Percentiles rank a stretch among this genome's conserved stretches.
phyloP scores from a whole-genome alignment of 2,888 invertebrate species.

The Phlogophora meticulosa region DNA sequence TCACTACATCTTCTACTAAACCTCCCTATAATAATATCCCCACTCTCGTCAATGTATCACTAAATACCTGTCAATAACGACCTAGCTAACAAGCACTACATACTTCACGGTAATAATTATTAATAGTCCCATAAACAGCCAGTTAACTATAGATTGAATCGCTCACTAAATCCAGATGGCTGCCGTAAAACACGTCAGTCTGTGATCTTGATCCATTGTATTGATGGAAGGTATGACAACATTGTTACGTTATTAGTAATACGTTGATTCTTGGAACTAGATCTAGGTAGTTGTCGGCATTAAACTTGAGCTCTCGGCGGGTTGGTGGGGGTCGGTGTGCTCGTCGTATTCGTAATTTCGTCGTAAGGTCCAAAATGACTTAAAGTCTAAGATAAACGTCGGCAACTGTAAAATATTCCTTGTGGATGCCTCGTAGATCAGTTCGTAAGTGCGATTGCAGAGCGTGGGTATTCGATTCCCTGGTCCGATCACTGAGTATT shows the following conservation, averaged over 20 bases:
- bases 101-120: conserved; percentile 56
- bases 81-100: conserved; percentile 31
- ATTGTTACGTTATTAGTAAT: conserved; percentile 22
- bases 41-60: background rate
- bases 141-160: conserved; percentile 70
- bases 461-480: too few relatives aligned
- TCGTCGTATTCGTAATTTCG: too few relatives aligned
- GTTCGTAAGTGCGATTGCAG: too few relatives aligned
- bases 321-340: too few relatives aligned
- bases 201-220: conserved; percentile 66
- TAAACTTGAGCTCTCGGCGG: too few relatives aligned
- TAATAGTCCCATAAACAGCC: conserved; percentile 68
- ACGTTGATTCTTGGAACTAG: conserved; percentile 3
- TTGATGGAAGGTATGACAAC: conserved; percentile 40
- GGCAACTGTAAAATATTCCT: too few relatives aligned
- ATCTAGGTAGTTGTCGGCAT: background rate
- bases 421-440: too few relatives aligned
- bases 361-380: too few relatives aligned
- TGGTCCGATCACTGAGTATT: too few relatives aligned
- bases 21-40: background rate
- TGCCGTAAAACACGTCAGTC: conserved; percentile 73
- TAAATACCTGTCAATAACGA: conserved; percentile 3
- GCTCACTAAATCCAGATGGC: conserved; percentile 78
- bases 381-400: too few relatives aligned
- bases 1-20: too few relatives aligned